phyloP scores from a whole-genome alignment of 2,797 vertebrate genomes.

The Macropodus opercularis region DNA sequence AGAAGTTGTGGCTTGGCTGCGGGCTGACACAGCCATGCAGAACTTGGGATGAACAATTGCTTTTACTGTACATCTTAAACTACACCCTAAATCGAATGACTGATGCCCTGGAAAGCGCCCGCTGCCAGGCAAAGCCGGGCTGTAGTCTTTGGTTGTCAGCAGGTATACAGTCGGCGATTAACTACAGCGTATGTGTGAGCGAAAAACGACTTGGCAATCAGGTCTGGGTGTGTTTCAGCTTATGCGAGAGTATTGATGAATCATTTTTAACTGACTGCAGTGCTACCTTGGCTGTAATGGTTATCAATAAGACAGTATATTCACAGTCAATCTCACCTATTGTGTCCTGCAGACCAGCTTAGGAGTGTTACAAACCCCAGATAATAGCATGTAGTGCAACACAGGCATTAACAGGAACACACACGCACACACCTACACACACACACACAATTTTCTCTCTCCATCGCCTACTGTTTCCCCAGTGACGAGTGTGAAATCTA shows the following conservation, averaged over 20 bases:
- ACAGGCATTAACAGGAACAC: constrained; percentile 43
- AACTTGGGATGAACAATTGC: constrained; percentile 68
- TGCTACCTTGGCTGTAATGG: constrained; percentile 70
- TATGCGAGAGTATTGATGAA: constrained; percentile 72
- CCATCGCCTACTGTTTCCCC: constrained; percentile 53
- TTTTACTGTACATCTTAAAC: constrained; percentile 75
- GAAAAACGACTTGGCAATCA: constrained; percentile 55
- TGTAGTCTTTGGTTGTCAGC: constrained; percentile 67
- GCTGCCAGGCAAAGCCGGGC: constrained; percentile 64
- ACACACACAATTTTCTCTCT: constrained; percentile 24
- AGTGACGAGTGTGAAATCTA: constrained; percentile 70
- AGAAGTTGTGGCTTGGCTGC: constrained; percentile 72
- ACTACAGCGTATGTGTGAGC: constrained; percentile 48
- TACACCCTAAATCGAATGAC: constrained; percentile 67
- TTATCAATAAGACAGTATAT: constrained; percentile 76
- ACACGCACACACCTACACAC: constrained; percentile 6
- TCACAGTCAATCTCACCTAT: constrained; percentile 66
- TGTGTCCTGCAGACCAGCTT: constrained; percentile 57
- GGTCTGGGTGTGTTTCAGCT: constrained; percentile 53
- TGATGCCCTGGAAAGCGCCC: constrained; percentile 68
- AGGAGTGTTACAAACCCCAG: constrained; percentile 39
- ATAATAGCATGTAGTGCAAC: constrained; percentile 46
- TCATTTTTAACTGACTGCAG: constrained; percentile 78
- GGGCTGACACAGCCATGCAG: constrained; percentile 69
- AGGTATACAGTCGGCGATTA: constrained; percentile 50